phyloP scores from a whole-genome alignment of 2,797 vertebrate genomes.

The Gastrophryne carolinensis region DNA sequence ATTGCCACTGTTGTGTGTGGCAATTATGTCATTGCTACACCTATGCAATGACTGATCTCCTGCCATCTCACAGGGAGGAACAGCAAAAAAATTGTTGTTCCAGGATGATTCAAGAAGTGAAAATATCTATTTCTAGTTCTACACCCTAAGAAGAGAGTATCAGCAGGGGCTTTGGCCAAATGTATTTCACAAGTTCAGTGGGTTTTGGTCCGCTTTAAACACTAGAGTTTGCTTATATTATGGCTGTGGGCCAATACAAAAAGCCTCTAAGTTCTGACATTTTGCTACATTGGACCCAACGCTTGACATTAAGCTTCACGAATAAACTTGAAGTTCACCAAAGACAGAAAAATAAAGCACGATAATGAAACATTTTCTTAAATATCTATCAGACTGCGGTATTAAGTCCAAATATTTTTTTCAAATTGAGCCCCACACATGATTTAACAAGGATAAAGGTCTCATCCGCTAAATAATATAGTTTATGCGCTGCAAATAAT shows the following conservation, averaged over 20 bases:
- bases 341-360: background rate
- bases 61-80: no score
- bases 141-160: no score
- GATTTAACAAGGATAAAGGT: conserved; percentile 48
- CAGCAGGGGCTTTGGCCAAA: no score
- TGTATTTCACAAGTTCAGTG: no score
- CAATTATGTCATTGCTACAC: no score
- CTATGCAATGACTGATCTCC: no score
- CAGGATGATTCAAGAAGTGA: no score
- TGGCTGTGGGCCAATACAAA: background rate
- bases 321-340: background rate
- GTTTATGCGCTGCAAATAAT: conserved; percentile 22
- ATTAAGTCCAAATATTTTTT: conserved; percentile 44
- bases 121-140: no score
- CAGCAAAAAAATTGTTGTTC: no score
- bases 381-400: conserved; percentile 13
- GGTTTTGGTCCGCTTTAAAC: no score
- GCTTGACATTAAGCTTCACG: background rate
- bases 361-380: background rate
- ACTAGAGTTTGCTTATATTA: no score
- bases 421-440: conserved; percentile 38
- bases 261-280: background rate
- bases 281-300: background rate
- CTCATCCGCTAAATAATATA: conserved; percentile 30
- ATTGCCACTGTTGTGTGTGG: no score